These are phyloP conservation scores for Zosterops borbonicus DNA, from an alignment of 2,113 vertebrate species.

Conservation along the genomic window DNA sequence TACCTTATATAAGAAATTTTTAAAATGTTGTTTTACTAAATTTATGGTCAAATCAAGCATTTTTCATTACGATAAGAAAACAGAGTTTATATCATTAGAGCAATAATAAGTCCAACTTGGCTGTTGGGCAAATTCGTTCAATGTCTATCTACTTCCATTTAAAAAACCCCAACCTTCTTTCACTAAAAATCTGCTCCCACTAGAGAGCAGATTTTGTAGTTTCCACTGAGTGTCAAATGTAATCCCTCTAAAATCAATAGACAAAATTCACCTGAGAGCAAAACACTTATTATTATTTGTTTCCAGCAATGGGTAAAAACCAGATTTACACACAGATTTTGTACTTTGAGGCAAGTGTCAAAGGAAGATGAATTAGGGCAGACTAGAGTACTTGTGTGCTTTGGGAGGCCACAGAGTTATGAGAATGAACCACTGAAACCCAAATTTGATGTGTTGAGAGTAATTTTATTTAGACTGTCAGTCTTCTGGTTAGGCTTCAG, in stretches of 20 bases:
- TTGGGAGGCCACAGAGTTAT: background rate
- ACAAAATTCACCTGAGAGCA: background rate
- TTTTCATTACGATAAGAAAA: background rate
- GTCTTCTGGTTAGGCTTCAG: background rate
- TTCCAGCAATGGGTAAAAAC: background rate
- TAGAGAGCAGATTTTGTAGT: background rate
- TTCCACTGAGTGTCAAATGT: background rate
- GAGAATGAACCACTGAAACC: background rate
- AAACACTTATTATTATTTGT: background rate
- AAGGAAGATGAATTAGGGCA: background rate
- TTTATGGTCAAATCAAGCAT: background rate
- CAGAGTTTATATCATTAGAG: background rate
- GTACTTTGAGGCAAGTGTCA: background rate
- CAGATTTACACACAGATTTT: background rate
- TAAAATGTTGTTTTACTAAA: background rate
- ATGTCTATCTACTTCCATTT: background rate
- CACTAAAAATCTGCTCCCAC: background rate
- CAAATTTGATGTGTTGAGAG: background rate
- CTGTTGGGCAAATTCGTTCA: background rate
- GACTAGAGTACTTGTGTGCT: background rate
- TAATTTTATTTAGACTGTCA: background rate
- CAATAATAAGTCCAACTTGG: background rate
- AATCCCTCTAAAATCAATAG: background rate
- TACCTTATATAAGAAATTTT: background rate
- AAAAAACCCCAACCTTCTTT: background rate